phyloP scores from a whole-genome alignment of 2,888 invertebrate species.

The Linnaemya tessellans region DNA sequence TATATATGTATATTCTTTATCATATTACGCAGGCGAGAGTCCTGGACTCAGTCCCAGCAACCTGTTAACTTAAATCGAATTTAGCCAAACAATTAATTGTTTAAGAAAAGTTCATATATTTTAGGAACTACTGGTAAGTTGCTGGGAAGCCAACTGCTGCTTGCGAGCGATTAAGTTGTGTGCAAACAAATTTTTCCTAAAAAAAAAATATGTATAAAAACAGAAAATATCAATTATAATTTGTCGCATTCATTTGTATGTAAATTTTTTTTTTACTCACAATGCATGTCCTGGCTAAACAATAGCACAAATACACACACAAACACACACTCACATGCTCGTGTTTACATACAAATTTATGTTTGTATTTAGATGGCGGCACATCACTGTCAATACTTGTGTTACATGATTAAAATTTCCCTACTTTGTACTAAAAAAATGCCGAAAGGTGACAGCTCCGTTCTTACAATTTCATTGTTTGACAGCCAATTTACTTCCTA shows the following conservation, averaged over 20 bases:
- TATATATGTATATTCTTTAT: too few relatives aligned
- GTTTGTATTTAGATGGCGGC: slow-evolving; percentile 13
- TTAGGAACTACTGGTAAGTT: background rate
- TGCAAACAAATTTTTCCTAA: background rate
- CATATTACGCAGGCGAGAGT: too few relatives aligned
- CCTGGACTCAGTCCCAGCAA: too few relatives aligned
- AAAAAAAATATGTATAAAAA: background rate
- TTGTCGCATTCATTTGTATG: slow-evolving; percentile 71
- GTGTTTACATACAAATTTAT: slow-evolving; percentile 3
- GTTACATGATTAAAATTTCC: too few relatives aligned
- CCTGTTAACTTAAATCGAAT: too few relatives aligned
- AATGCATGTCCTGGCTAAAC: slow-evolving; percentile 45
- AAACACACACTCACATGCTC: background rate
- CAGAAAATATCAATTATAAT: slow-evolving; percentile 64
- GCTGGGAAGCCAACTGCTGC: background rate
- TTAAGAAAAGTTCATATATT: background rate
- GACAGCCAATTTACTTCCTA: too few relatives aligned
- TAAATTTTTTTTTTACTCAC: slow-evolving; percentile 62
- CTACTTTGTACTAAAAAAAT: too few relatives aligned
- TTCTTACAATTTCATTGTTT: too few relatives aligned
- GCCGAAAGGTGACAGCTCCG: too few relatives aligned
- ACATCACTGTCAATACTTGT: slow-evolving; percentile 68
- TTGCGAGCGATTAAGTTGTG: background rate
- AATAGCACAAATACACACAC: slow-evolving; percentile 1
- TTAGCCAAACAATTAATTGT: background rate